Evolutionary conservation across 2,113 vertebrate genomes (phyloP).

Genomic region (Plotosus lineatus): DNA sequence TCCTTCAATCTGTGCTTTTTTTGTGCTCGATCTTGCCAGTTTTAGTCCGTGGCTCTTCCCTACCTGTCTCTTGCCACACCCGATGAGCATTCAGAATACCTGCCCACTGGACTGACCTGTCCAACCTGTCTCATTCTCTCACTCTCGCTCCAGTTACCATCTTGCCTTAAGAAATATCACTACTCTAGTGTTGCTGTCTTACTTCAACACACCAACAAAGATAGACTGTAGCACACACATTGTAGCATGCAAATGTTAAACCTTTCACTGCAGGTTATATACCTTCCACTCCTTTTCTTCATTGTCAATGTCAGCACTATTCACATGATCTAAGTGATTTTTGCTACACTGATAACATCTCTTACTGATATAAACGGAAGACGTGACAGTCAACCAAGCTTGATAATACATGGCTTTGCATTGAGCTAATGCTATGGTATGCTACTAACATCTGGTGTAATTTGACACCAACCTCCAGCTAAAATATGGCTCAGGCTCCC

Average conservation of each 20-base stretch:
- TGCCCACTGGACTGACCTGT: conserved; percentile 65
- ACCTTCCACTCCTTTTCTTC: too few relatives aligned
- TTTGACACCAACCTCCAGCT: neutral
- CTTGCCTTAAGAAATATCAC: conserved; percentile 49
- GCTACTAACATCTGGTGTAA: neutral
- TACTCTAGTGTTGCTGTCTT: conserved; percentile 7
- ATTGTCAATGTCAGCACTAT: too few relatives aligned
- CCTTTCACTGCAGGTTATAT: neutral
- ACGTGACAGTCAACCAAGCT: neutral
- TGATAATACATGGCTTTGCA: neutral
- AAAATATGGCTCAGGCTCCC: neutral
- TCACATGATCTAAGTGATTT: neutral
- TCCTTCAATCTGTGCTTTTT: conserved; percentile 2
- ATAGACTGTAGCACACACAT: neutral
- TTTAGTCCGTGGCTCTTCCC: conserved; percentile 43
- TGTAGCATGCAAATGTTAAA: neutral
- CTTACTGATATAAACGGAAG: neutral
- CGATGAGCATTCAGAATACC: conserved; percentile 50
- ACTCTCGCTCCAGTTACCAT: conserved; percentile 13
- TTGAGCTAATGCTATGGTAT: neutral
- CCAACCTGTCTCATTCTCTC: conserved; percentile 60
- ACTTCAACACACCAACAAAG: neutral
- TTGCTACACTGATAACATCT: neutral
- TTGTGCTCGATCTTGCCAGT: conserved; percentile 23
- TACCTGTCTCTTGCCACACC: conserved; percentile 62